A percentile compares a stretch with the other conserved stretches of the same genome.
phyloP scores from a whole-genome alignment of 2,888 invertebrate species.

The Adineta ricciae region DNA sequence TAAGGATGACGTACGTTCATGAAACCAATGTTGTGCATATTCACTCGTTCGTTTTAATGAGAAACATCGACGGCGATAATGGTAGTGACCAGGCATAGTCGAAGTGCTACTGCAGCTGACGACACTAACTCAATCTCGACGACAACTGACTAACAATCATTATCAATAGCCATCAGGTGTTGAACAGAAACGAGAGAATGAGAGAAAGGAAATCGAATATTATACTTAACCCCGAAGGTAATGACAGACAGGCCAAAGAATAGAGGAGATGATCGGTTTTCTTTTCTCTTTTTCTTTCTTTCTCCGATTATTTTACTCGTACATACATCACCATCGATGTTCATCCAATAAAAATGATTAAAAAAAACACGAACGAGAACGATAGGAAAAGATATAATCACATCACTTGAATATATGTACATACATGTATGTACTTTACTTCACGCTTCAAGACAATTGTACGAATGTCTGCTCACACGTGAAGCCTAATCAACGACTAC shows the following conservation, averaged over 20 bases:
- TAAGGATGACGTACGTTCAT: not conserved
- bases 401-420: not conserved
- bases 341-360: not conserved
- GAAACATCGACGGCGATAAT: not conserved
- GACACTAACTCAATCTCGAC: not conserved
- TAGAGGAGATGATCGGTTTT: not conserved
- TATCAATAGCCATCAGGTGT: not conserved
- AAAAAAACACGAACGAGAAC: not conserved
- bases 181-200: not conserved
- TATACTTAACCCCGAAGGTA: not conserved
- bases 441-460: not conserved
- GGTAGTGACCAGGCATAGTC: not conserved
- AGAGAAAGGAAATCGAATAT: not conserved
- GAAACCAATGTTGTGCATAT: not conserved
- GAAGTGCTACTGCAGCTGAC: not conserved
- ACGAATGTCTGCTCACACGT: not conserved
- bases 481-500: not conserved
- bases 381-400: not conserved
- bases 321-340: not conserved
- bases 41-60: conserved; percentile 2
- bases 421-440: not conserved
- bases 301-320: not conserved
- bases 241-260: conserved; percentile 2
- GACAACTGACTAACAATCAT: not conserved
- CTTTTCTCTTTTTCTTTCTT: not conserved